A percentile compares a stretch with the other conserved stretches of the same genome.
Conservation (phyloP, 2,888 invertebrate genomes). For the Augochlorella aurata region DNA sequence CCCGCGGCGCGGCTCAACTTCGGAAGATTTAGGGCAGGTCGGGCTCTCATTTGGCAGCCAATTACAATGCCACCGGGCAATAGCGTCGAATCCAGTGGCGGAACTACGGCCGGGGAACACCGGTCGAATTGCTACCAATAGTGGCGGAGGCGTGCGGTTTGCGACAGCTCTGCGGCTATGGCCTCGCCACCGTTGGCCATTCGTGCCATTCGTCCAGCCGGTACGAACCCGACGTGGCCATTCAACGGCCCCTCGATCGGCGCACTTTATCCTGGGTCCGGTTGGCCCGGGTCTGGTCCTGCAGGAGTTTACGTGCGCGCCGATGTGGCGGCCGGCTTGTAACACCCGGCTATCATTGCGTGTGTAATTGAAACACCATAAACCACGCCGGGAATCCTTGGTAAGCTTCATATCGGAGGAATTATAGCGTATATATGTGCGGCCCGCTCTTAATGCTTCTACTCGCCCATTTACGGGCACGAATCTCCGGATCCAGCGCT, state of each 20-base stretch:
- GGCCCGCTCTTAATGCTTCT: constrained; percentile 43
- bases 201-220: constrained; percentile 9
- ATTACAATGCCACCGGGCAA: constrained; percentile 76
- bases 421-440: constrained; percentile 58
- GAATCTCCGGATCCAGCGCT: constrained; percentile 33
- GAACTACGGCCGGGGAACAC: constrained; percentile 65
- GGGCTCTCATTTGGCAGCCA: constrained; percentile 77
- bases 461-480: constrained; percentile 48
- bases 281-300: constrained; percentile 21
- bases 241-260: constrained; percentile 30
- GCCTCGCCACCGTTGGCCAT: constrained; percentile 4
- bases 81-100: constrained; percentile 66
- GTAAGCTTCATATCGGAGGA: constrained; percentile 68
- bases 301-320: constrained; percentile 59
- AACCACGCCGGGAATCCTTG: constrained; percentile 61
- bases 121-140: constrained; percentile 69
- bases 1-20: constrained; percentile 66
- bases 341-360: constrained; percentile 70
- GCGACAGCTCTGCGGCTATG: constrained; percentile 56
- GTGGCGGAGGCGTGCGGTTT: constrained; percentile 66
- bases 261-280: constrained; percentile 32
- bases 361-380: constrained; percentile 75
- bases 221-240: constrained; percentile 13
- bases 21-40: constrained; percentile 74
- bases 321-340: constrained; percentile 49